phyloP scores from a whole-genome alignment of 1,140 invertebrate genomes.

The Cecropterus lyciades region DNA sequence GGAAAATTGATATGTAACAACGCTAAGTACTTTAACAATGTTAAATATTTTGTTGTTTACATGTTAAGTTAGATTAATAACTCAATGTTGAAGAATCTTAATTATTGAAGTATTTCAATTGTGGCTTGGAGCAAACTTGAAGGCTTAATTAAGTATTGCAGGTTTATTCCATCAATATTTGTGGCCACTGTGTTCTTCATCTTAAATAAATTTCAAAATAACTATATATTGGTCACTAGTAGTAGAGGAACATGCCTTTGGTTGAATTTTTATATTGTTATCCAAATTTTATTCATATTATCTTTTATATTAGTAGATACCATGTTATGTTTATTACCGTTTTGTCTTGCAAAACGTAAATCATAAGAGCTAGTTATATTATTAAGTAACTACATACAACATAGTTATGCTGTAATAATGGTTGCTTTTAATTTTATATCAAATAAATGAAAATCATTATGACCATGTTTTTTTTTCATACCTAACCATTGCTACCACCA shows the following conservation, averaged over 20 bases:
- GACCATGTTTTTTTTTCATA: constrained; percentile 6
- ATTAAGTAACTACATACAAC: constrained; percentile 58
- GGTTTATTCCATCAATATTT: no score
- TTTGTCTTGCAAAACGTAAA: constrained; percentile 52
- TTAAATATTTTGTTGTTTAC: constrained; percentile 24
- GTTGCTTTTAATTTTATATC: constrained; percentile 82
- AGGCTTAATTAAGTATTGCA: constrained; percentile 3
- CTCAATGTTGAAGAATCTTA: constrained; percentile 20
- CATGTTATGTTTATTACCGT: constrained; percentile 31
- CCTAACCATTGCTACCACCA: no score
- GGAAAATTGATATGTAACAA: constrained; percentile 1
- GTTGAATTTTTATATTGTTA: constrained; percentile 22
- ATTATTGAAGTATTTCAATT: constrained; percentile 24
- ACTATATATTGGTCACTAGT: neutral
- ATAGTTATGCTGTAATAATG: constrained; percentile 76
- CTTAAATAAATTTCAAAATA: no score
- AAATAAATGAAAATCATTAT: constrained; percentile 64
- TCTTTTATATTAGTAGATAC: constrained; percentile 28
- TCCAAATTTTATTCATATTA: constrained; percentile 20
- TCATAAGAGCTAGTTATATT: constrained; percentile 60
- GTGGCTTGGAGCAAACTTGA: constrained; percentile 38
- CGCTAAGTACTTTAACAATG: constrained; percentile 16
- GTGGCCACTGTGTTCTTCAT: no score
- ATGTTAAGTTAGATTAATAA: constrained; percentile 28
- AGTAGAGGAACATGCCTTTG: constrained; percentile 16